phyloP scores from a whole-genome alignment of 1,140 invertebrate species.

The Drosophila pectinifera region DNA sequence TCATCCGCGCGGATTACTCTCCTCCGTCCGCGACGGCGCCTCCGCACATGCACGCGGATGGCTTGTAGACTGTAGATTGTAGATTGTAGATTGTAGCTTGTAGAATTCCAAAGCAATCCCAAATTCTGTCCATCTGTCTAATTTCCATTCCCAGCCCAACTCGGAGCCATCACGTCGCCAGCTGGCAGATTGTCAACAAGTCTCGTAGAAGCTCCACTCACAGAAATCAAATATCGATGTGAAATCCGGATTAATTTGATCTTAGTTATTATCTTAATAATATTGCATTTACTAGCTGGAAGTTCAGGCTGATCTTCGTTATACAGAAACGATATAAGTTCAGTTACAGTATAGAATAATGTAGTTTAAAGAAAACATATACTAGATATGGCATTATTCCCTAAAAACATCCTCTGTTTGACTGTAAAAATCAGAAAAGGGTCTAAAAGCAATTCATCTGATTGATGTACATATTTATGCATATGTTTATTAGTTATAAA shows the following conservation, averaged over 20 bases:
- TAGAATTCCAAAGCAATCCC: background rate
- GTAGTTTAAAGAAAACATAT: no score
- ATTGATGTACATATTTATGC: no score
- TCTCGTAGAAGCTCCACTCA: background rate
- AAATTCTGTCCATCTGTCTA: no score
- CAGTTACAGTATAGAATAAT: no score
- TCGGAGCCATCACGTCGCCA: background rate
- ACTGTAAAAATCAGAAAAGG: no score
- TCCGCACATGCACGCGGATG: slow-evolving; percentile 52
- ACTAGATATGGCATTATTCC: no score
- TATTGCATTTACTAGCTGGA: background rate
- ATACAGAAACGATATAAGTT: no score
- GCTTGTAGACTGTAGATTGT: slow-evolving; percentile 18
- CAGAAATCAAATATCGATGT: background rate
- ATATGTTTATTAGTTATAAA: no score
- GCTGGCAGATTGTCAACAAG: slow-evolving; percentile 15
- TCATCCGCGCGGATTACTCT: slow-evolving; percentile 89
- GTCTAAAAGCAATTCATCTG: no score
- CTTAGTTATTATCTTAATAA: background rate
- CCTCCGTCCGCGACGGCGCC: no score
- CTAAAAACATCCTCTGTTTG: no score
- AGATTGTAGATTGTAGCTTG: slow-evolving; percentile 19
- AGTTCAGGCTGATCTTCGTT: no score
- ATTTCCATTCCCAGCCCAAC: slow-evolving; percentile 2
- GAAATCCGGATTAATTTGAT: background rate